phyloP scores from a whole-genome alignment of 1,140 invertebrate species.

The Epicauta chinensis region DNA sequence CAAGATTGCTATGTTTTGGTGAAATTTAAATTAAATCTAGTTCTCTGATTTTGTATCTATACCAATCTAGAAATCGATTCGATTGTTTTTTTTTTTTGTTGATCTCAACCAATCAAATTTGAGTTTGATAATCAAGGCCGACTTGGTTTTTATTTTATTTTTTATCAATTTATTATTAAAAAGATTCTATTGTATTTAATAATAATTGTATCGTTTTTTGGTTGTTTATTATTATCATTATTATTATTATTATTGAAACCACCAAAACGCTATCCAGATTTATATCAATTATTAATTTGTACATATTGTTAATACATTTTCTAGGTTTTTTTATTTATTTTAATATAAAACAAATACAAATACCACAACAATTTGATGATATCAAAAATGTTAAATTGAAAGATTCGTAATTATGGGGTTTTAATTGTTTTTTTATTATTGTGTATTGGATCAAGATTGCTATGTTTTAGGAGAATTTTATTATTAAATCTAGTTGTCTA shows the following conservation, averaged over 20 bases:
- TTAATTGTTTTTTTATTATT: no score
- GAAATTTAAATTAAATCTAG: no score
- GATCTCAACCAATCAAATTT: no score
- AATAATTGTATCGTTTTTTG: constrained; percentile 54
- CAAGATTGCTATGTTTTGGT: constrained; percentile 67
- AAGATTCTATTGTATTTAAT: constrained; percentile 39
- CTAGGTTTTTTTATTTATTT: constrained; percentile 76
- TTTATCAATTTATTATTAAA: constrained; percentile 25
- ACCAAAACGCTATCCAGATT: constrained; percentile 73
- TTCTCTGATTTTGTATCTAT: no score
- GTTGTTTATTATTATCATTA: constrained; percentile 54
- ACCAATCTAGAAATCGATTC: no score
- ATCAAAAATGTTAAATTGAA: constrained; percentile 34
- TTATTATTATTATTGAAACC: constrained; percentile 55
- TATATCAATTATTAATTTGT: constrained; percentile 79
- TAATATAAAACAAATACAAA: constrained; percentile 64
- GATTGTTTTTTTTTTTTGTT: no score
- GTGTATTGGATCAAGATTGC: no score
- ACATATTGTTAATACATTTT: constrained; percentile 80
- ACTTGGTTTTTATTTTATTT: no score
- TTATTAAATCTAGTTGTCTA: no score
- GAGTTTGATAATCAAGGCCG: no score
- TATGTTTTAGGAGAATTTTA: no score
- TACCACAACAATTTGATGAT: constrained; percentile 42
- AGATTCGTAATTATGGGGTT: no score